These are phyloP conservation scores for Prolemur simus DNA, from an alignment of 2,113 vertebrate species.

Conservation along the genomic window DNA sequence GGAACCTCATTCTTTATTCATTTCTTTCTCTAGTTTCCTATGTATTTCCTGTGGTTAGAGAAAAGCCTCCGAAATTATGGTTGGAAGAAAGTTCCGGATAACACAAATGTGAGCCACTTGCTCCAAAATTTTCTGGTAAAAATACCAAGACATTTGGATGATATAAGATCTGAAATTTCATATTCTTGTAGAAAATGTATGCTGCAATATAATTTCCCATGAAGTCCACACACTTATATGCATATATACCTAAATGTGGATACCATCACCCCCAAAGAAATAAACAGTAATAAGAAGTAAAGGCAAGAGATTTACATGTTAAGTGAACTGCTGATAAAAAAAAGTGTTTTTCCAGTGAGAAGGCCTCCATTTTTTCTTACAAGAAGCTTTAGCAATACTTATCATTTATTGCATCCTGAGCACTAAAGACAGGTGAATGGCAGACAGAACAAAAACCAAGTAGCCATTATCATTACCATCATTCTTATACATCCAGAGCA, in stretches of 20 bases:
- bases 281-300: not conserved
- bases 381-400: constrained; percentile 63
- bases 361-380: not conserved
- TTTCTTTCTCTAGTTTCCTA: not conserved
- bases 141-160: not conserved
- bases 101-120: not conserved
- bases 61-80: not conserved
- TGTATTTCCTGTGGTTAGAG: not conserved
- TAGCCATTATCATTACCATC: constrained; percentile 64
- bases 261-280: fast-evolving
- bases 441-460: constrained; percentile 69
- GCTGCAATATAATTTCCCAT: not conserved
- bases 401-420: not conserved
- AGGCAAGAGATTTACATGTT: not conserved
- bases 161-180: not conserved
- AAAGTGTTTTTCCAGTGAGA: constrained; percentile 50
- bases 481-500: constrained; percentile 70
- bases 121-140: not conserved
- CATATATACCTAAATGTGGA: not conserved
- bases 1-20: not conserved
- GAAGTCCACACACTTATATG: not conserved
- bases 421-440: constrained; percentile 53
- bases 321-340: constrained; percentile 5
- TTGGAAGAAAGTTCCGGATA: not conserved
- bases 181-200: not conserved